Base-by-base conservation (phyloP, 2,113 vertebrate species). In the Halichoeres trimaculatus region DNA sequence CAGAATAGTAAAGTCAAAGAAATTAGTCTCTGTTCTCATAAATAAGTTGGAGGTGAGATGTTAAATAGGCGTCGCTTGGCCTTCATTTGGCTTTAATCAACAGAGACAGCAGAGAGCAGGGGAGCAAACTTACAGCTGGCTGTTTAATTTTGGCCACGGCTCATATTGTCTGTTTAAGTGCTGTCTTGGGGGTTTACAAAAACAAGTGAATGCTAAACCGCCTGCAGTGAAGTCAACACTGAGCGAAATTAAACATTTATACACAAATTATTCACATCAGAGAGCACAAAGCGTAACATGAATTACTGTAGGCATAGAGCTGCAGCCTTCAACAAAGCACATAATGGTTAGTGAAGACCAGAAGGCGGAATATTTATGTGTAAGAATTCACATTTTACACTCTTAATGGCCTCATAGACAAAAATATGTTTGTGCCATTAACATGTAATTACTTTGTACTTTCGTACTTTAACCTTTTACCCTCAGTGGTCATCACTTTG, bases 201-300 rank as follows among this genome's bases (percentile, higher is more conserved):
- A 26, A 67, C 56, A 59, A 72, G 76, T 34, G 57, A 55, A 78
- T 70, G 68, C 68, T 62, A 82, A 79, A 74, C 30, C 48, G 76
- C 64, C 66, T 26, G 51, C 11, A 38, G 73, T 58, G 43, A 38
- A 74, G 6, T 3, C 30, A 30, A 30, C 30, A 73, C 62, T 71
- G 34, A 35, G 12, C 58, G 57, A 74, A 84, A 80, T 78, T 56
- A 78, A 81, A 75, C 73, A 67, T 84, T 78, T 84, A 76, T 52
- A 65, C 20, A 61, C 38, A 68, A 73, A 78, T 70, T 35, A 85
- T 62, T 81, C 54, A 43, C 57, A 74, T 76, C 61, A 57, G 54
- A 78, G 64, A 62, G 57, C 67, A 60, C 34, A 17, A 40, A 68
- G 51, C 10, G 10, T 3, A 45, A 63, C 50, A 81, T 57, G 48